Percentiles rank a stretch among this genome's conserved stretches.
Evolutionary conservation across 2,113 vertebrate genomes (phyloP).

Genomic region (Rissa tridactyla): DNA sequence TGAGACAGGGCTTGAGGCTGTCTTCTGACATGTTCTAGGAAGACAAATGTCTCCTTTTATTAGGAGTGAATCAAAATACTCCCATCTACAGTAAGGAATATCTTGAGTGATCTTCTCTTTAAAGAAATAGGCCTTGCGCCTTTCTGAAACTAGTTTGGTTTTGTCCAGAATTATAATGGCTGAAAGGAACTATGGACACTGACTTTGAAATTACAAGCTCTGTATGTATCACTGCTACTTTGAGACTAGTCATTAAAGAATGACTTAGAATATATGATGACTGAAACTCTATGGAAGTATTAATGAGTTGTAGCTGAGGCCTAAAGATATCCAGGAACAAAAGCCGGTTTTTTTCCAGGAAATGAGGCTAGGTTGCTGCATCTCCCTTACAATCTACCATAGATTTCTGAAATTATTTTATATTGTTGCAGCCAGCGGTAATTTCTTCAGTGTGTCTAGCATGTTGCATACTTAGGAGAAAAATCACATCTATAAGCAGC

Average conservation of each 20-base stretch:
- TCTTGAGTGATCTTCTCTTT: neutral
- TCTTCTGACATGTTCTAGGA: neutral
- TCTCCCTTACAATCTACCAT: neutral
- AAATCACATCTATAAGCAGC: neutral
- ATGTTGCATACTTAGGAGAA: neutral
- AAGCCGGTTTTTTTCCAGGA: neutral
- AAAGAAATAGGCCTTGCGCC: neutral
- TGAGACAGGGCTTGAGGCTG: neutral
- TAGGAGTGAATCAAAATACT: neutral
- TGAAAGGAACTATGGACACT: neutral
- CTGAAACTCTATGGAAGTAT: neutral
- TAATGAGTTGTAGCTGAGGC: neutral
- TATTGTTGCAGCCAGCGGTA: neutral
- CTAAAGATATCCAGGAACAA: neutral
- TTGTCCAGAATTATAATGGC: neutral
- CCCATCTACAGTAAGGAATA: neutral
- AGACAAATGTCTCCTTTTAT: neutral
- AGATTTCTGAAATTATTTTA: neutral
- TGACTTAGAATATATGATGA: neutral
- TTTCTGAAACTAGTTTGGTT: neutral
- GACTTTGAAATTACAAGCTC: neutral
- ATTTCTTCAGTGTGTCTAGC: neutral
- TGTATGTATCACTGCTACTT: neutral
- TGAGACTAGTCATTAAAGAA: neutral
- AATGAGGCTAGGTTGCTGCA: neutral